Base-by-base conservation (phyloP, 64 coral and sea anemone species). In the Stichodactyla mertensii region DNA sequence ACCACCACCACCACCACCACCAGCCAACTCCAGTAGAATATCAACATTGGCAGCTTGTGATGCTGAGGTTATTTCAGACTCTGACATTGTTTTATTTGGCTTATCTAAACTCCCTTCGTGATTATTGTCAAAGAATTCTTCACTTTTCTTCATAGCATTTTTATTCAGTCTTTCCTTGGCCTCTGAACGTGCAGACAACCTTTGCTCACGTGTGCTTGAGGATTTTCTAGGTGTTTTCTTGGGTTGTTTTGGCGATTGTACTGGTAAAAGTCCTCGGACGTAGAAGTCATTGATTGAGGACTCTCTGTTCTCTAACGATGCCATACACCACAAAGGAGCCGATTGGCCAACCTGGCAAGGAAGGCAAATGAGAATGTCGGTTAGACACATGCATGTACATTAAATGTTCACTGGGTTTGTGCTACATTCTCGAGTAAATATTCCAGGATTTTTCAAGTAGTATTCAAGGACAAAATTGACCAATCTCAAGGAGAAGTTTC, bases 1-100 rank as follows among this genome's bases (percentile, higher is more conserved):
- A n/a, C n/a, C 83, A 24, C 57, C 83, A 52, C 80, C 84, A 78
- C 51, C 85, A 16, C 61, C 88, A 59, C 61, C 71, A 52, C 52
- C 74, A 58, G 82, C 83, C 20, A 98, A 89, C 22, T 94, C 96
- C 16, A 92, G 80, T 28, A 98, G 64, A 55, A 94, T 87, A 69
- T 98, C 82, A 11, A 95, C 79, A 92, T 89, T 91, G 61, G 54
- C 86, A 87, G 86, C 91, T 86, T 98, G 96, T 52, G 96, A 92
- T 55, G 84, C 93, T 13, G 89, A 77, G 10, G 84, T 91, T 61
- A 85, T 62, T 77, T 86, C 83, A 59, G 69, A 74, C 23, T 74
- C 69, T 74, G 69, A 74, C 69, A 53, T 54, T 52, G 36, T 13
- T 54, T 51, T 51, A 9, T 66, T 83, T 19, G 52, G 14, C 56